phyloP scores from a whole-genome alignment of 1,140 invertebrate species.

The Papilio polytes region DNA sequence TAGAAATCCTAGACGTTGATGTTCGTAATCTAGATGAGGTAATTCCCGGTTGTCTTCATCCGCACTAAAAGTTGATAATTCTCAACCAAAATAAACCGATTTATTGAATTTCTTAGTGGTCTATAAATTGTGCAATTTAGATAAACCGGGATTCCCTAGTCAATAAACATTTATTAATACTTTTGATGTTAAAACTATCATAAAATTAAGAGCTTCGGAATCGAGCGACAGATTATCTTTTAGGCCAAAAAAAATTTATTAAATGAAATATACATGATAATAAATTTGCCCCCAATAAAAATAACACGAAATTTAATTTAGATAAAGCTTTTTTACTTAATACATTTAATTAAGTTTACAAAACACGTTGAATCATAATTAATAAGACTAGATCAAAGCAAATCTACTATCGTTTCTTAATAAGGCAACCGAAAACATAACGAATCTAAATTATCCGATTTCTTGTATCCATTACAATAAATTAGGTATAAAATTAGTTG shows the following conservation, averaged over 20 bases:
- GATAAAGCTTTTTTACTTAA: not conserved
- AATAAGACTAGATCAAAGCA: not conserved
- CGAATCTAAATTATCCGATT: constrained; percentile 37
- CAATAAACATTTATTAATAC: not conserved
- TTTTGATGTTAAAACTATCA: not conserved
- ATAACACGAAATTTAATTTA: not conserved
- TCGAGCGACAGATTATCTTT: not conserved
- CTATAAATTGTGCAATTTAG: not conserved
- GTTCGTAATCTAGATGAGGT: not conserved
- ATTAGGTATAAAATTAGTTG: constrained; percentile 56
- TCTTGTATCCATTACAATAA: constrained; percentile 52
- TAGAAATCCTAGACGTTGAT: too few relatives aligned
- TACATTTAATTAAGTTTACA: constrained; percentile 19
- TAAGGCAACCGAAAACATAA: constrained; percentile 38
- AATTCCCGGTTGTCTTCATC: not conserved
- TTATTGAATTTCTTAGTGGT: not conserved
- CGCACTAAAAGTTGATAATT: not conserved
- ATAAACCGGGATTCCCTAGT: not conserved
- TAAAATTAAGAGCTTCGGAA: constrained; percentile 3
- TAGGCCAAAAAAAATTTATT: not conserved
- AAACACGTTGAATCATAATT: constrained; percentile 9
- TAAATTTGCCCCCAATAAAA: not conserved
- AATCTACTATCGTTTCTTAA: constrained; percentile 2
- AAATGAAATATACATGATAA: not conserved
- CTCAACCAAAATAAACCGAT: not conserved